phyloP scores from a whole-genome alignment of 2,797 vertebrate genomes.

The Anguilla megastoma region DNA sequence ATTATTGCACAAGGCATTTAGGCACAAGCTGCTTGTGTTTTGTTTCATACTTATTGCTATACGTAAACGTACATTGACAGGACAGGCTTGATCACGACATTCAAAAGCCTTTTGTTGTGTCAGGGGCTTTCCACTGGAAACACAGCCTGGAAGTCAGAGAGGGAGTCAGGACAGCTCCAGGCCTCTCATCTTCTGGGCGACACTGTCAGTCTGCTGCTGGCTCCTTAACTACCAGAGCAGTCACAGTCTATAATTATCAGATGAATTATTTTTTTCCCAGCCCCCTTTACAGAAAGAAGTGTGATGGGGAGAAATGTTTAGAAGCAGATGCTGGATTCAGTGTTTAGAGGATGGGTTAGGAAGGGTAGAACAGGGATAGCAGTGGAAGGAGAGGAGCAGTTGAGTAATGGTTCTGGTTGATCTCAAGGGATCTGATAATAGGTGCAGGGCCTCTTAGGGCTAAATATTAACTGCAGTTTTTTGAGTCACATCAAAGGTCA shows the following conservation, averaged over 20 bases:
- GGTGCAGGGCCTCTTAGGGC: background rate
- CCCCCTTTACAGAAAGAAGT: background rate
- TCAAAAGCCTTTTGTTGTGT: constrained; percentile 72
- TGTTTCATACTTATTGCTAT: background rate
- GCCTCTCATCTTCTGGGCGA: constrained; percentile 64
- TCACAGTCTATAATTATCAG: constrained; percentile 73
- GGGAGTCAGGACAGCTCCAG: constrained; percentile 42
- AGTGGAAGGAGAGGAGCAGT: background rate
- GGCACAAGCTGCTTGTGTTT: background rate
- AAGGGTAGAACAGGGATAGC: background rate
- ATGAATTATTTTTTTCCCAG: constrained; percentile 72
- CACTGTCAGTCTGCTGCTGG: constrained; percentile 61
- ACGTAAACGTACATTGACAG: background rate
- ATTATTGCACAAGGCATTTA: background rate
- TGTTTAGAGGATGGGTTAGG: background rate
- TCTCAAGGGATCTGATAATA: constrained; percentile 8
- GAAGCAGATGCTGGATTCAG: background rate
- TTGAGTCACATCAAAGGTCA: constrained; percentile 9
- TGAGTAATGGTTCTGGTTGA: background rate
- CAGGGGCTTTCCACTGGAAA: constrained; percentile 64
- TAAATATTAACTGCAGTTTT: background rate
- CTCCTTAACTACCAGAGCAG: constrained; percentile 72
- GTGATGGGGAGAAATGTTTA: background rate
- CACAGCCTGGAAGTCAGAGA: constrained; percentile 39
- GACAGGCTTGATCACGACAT: constrained; percentile 54